Conservation (phyloP, 2,797 vertebrate species). For the Tamandua tetradactyla region DNA sequence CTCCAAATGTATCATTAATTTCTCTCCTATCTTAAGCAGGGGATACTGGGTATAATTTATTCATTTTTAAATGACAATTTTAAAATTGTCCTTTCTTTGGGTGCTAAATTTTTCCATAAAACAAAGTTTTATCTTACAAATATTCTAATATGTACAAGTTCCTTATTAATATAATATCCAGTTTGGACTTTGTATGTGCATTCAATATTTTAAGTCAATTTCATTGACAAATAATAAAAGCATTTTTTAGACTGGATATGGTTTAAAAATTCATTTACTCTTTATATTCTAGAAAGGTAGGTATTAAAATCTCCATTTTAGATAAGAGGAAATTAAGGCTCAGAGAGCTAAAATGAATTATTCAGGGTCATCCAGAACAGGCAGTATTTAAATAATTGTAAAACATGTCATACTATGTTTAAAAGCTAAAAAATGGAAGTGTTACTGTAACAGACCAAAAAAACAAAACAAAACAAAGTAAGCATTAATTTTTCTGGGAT, state of each 20-base stretch:
- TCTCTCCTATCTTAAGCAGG: neutral
- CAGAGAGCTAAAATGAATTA: neutral
- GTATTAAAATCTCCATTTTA: neutral
- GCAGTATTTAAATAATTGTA: neutral
- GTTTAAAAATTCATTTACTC: neutral
- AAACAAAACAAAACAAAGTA: neutral
- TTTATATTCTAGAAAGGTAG: neutral
- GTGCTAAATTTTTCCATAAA: neutral
- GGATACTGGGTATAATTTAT: neutral
- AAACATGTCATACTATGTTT: neutral
- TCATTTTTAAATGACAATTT: neutral
- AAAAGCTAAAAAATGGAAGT: neutral
- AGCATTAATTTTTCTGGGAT: neutral
- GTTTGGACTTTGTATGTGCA: neutral
- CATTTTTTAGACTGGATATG: neutral
- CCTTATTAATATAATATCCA: neutral
- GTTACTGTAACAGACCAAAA: neutral
- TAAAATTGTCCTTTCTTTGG: neutral
- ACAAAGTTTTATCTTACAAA: slow-evolving; percentile 16
- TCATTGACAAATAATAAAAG: slow-evolving; percentile 10
- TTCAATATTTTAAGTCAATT: slow-evolving; percentile 22
- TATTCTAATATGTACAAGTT: neutral
- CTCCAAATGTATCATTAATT: neutral
- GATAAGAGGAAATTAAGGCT: neutral
- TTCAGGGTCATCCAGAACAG: neutral